Base-by-base conservation (phyloP, 2,888 invertebrate genomes). In the Ptycholaimellus sp. region DNA sequence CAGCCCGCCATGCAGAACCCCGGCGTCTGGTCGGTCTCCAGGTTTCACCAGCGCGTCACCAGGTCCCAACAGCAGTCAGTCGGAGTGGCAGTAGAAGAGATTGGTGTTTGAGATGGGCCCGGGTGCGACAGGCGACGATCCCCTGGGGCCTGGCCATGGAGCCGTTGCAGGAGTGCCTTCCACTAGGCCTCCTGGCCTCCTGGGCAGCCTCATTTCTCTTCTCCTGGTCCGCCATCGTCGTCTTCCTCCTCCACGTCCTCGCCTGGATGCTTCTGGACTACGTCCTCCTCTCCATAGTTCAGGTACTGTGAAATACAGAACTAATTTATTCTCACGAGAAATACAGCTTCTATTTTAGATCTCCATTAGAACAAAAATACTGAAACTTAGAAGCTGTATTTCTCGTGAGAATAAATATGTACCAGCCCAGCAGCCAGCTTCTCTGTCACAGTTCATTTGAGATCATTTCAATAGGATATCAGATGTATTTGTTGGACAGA, bases 181-280 rank as follows among this genome's bases (percentile, higher is more conserved):
- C 90, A 21, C 70, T 83, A 30, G 90, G 93, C 30, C 73, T 79
- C n/a, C 71, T 78, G 53, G 76, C 81, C 22, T 76, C 85, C 1
- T 81, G 81, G 77, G 76, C 85, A 1, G 73, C 75, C 3, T 72
- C 72, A 37, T 62, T 65, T 44, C 66, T 93, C 25, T 77, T 90
- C 52, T 72, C 72, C 46, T 78, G 81, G 68, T 80, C 85, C 60
- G 76, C 80, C 2, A 66, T 83, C 44, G 77, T 79, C 36, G 82
- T 90, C 65, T 82, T 82, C 62, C 66, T 87, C 50, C 73, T 83
- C 52, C 93, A 96, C 62, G 71, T 81, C 50, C 69, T 87, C 37
- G 67, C 76, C 56, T 96, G 96, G 96, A 82, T 90, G 61, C 70
- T 87, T 48, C 74, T 80, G 47, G 96, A 96, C 65, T 96, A 85